Conservation (phyloP, 1,140 invertebrate genomes). For the Cotesia typhae region DNA sequence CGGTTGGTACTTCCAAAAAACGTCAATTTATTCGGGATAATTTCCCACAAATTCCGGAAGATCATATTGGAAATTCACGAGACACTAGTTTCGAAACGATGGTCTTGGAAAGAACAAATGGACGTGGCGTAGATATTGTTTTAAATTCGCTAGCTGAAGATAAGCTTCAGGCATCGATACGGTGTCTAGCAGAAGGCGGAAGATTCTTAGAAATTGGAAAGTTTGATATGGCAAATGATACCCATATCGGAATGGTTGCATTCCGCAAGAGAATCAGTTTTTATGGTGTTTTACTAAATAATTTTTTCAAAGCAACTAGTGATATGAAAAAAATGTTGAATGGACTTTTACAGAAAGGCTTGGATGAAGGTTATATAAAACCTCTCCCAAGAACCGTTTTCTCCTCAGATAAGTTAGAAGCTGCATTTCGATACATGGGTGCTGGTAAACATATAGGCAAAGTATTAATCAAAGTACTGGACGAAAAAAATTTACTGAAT, state of each 20-base stretch:
- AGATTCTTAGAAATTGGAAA: slow-evolving; percentile 83
- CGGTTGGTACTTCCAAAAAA: slow-evolving; percentile 77
- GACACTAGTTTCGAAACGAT: slow-evolving; percentile 77
- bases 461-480: slow-evolving; percentile 71
- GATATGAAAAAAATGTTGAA: slow-evolving; percentile 48
- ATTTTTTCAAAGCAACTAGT: slow-evolving; percentile 65
- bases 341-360: slow-evolving; percentile 63
- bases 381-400: slow-evolving; percentile 65
- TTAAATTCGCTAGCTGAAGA: slow-evolving; percentile 83
- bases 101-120: slow-evolving; percentile 69
- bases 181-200: slow-evolving; percentile 76
- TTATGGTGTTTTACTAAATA: slow-evolving; percentile 77
- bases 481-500: slow-evolving; percentile 52
- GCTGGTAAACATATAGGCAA: slow-evolving; percentile 81
- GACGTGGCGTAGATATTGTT: slow-evolving; percentile 78
- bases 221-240: slow-evolving; percentile 76
- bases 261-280: slow-evolving; percentile 86
- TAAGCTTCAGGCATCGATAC: slow-evolving; percentile 79
- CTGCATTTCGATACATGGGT: slow-evolving; percentile 72
- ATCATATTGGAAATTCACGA: slow-evolving; percentile 78
- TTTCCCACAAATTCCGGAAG: slow-evolving; percentile 74
- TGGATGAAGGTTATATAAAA: slow-evolving; percentile 65
- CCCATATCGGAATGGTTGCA: slow-evolving; percentile 74
- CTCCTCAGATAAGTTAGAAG: slow-evolving; percentile 60
- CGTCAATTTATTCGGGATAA: slow-evolving; percentile 71